Evolutionary conservation across 2,888 invertebrate species (phyloP).

Genomic region (Drosophila acutilabella): DNA sequence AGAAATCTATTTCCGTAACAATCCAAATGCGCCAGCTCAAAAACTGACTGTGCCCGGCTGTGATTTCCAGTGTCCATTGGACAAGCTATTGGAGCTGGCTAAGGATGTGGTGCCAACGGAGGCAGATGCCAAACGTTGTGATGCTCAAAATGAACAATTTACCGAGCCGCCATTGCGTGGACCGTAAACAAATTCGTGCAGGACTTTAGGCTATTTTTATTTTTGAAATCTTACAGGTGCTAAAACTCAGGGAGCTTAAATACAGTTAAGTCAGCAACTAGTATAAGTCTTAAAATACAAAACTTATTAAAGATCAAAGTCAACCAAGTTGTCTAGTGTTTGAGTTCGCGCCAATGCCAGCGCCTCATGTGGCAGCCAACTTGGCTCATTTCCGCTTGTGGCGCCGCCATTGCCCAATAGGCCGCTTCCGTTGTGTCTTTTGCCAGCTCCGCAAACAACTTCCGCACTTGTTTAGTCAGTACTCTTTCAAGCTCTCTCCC

Average conservation of each 20-base stretch:
- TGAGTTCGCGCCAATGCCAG: slow-evolving; percentile 34
- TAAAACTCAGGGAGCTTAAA: slow-evolving; percentile 50
- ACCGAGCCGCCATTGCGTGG: slow-evolving; percentile 86
- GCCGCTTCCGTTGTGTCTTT: slow-evolving; percentile 74
- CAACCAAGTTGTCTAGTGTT: slow-evolving; percentile 35
- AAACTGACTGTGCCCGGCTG: slow-evolving; percentile 88
- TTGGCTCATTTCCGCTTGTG: slow-evolving; percentile 78
- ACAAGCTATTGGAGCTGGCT: slow-evolving; percentile 86
- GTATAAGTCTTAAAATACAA: slow-evolving; percentile 21
- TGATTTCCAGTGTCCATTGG: slow-evolving; percentile 87
- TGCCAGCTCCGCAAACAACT: slow-evolving; percentile 73
- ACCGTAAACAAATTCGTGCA: slow-evolving; percentile 66
- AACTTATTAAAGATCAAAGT: slow-evolving; percentile 46
- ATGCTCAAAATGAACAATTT: slow-evolving; percentile 86
- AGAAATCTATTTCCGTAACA: slow-evolving; percentile 86
- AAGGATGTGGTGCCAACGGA: slow-evolving; percentile 86
- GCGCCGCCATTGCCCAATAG: slow-evolving; percentile 77
- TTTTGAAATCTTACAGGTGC: slow-evolving; percentile 31
- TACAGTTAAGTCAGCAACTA: slow-evolving; percentile 33
- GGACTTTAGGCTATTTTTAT: background rate
- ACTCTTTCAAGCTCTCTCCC: background rate
- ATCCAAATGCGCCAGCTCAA: slow-evolving; percentile 86
- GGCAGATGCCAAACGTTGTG: slow-evolving; percentile 86
- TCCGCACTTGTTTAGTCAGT: slow-evolving; percentile 69
- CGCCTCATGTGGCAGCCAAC: slow-evolving; percentile 73